Evolutionary conservation across 2,888 invertebrate genomes (phyloP).

Genomic region (Epirrhoe tristata): DNA sequence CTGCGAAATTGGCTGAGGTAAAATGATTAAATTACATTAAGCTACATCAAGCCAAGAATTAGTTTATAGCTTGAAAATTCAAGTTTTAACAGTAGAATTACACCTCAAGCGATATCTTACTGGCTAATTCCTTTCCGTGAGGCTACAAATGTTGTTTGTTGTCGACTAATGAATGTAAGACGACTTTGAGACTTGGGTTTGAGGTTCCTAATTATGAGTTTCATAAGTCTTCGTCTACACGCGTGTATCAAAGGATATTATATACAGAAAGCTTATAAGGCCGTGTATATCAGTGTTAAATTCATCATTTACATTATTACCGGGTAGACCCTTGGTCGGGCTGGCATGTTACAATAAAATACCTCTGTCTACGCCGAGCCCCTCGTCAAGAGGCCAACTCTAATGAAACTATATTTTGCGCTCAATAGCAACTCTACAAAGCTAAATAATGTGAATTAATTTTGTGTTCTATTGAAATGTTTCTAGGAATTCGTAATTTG

Average conservation of each 20-base stretch:
- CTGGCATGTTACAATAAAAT: constrained; percentile 53
- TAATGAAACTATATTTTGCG: constrained; percentile 60
- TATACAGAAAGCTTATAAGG: constrained; percentile 31
- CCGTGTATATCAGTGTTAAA: constrained; percentile 39
- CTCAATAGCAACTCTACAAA: constrained; percentile 48
- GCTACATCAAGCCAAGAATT: constrained; percentile 19
- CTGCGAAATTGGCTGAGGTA: constrained; percentile 44
- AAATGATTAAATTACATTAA: constrained; percentile 33
- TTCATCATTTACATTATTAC: constrained; percentile 48
- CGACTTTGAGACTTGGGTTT: constrained; percentile 18
- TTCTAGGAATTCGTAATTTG: constrained; percentile 13
- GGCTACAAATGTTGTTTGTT: constrained; percentile 15
- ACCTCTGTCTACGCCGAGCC: constrained; percentile 51
- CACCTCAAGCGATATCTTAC: constrained; percentile 3
- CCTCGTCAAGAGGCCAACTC: constrained; percentile 48
- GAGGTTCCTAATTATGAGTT: constrained; percentile 28
- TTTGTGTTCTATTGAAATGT: constrained; percentile 34
- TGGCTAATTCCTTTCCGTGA: constrained; percentile 3
- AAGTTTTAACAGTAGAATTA: not conserved
- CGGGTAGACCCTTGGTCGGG: constrained; percentile 43
- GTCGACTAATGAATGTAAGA: constrained; percentile 20
- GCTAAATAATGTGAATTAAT: constrained; percentile 45
- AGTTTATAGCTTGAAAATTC: constrained; percentile 14
- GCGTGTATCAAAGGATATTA: constrained; percentile 22
- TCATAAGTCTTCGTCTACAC: constrained; percentile 21